Evolutionary conservation across 2,888 invertebrate species (phyloP).

Genomic region (Polyommatus icarus): DNA sequence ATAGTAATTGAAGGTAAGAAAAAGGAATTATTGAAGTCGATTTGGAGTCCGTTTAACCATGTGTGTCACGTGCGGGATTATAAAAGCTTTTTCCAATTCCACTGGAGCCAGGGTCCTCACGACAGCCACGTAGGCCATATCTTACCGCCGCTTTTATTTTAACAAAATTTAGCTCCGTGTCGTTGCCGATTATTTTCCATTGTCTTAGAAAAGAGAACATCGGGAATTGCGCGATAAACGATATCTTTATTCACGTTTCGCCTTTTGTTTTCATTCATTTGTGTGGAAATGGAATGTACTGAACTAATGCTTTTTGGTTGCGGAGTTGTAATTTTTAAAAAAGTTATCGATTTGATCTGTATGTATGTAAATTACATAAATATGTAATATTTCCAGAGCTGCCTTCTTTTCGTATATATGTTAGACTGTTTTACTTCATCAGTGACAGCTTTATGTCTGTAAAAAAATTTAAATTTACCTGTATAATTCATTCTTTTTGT

Average conservation of each 20-base stretch:
- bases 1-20: slow-evolving; percentile 48
- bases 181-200: slow-evolving; percentile 77
- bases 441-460: no score
- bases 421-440: no score
- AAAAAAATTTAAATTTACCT: no score
- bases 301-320: not conserved
- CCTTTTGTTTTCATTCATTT: slow-evolving; percentile 37
- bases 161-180: slow-evolving; percentile 78
- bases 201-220: slow-evolving; percentile 78
- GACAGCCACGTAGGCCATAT: slow-evolving; percentile 79
- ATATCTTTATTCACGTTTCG: slow-evolving; percentile 53
- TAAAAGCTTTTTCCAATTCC: slow-evolving; percentile 81
- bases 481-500: no score
- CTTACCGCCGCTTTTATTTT: slow-evolving; percentile 79
- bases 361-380: no score
- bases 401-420: not conserved
- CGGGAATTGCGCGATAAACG: slow-evolving; percentile 75
- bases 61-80: slow-evolving; percentile 79
- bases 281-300: not conserved
- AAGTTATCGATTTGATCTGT: not conserved
- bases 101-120: slow-evolving; percentile 68
- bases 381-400: not conserved
- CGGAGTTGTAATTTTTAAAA: not conserved
- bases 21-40: slow-evolving; percentile 48
- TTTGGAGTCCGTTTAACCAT: slow-evolving; percentile 60